Conservation (phyloP, 92 coral and sea anemone species). For the Paramuricea clavata region DNA sequence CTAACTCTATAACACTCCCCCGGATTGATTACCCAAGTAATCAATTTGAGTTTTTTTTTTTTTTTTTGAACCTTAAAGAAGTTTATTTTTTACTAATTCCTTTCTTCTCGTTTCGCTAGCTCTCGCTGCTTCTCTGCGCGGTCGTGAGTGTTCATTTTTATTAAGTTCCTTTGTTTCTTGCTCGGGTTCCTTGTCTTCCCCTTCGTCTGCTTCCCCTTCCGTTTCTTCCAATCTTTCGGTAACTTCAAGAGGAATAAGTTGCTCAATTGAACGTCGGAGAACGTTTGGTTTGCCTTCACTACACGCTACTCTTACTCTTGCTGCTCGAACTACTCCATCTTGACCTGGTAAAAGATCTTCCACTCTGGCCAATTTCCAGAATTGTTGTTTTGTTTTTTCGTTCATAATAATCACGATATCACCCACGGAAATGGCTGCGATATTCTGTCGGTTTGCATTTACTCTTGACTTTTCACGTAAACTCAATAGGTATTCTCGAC, state of each 20-base stretch:
- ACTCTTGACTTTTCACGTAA: background rate
- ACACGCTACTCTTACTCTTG: background rate
- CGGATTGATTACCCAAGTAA: background rate
- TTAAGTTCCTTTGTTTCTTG: background rate
- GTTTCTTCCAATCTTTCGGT: background rate
- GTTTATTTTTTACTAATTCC: background rate
- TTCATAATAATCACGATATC: background rate
- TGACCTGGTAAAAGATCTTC: constrained; percentile 18
- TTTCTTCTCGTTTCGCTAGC: background rate
- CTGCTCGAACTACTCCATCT: background rate
- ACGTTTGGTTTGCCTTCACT: background rate
- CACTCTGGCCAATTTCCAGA: constrained; percentile 16
- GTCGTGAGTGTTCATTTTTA: background rate
- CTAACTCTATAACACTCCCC: too few species aligned
- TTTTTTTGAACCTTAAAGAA: background rate
- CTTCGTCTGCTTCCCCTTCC: background rate
- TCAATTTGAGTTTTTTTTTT: background rate
- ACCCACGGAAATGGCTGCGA: background rate
- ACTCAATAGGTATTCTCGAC: background rate
- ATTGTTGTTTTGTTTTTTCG: background rate
- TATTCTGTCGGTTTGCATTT: background rate
- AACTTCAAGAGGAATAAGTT: constrained; percentile 4
- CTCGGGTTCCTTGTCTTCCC: background rate
- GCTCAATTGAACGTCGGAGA: background rate
- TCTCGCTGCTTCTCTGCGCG: background rate